Evolutionary conservation across 2,113 vertebrate species (phyloP).

Genomic region (Otis tarda): DNA sequence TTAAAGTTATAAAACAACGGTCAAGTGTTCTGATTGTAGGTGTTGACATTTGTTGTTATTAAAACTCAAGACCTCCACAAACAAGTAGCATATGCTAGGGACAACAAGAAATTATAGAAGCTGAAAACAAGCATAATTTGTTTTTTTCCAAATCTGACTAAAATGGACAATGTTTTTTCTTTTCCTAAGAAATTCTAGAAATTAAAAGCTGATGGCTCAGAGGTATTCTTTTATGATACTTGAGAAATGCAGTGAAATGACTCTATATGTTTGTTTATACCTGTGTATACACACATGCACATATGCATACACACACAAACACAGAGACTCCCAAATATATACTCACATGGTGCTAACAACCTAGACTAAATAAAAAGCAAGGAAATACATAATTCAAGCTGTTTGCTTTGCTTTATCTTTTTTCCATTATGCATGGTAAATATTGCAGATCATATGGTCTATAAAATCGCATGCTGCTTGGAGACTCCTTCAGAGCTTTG

Average conservation of each 20-base stretch:
- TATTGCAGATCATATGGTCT: conserved; percentile 65
- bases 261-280: conserved; percentile 20
- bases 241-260: background rate
- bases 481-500: conserved; percentile 33
- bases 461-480: conserved; percentile 43
- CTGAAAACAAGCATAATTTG: background rate
- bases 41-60: background rate
- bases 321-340: conserved; percentile 21
- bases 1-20: background rate
- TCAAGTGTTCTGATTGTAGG: background rate
- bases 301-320: background rate
- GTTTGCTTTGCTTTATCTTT: conserved; percentile 62
- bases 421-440: conserved; percentile 66
- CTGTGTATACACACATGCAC: background rate
- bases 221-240: background rate
- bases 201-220: background rate
- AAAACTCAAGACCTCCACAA: background rate
- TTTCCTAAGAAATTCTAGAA: background rate
- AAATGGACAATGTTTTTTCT: background rate
- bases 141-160: background rate
- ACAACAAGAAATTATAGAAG: background rate
- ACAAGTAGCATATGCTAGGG: background rate
- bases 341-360: conserved; percentile 39
- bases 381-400: conserved; percentile 59
- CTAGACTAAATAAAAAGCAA: conserved; percentile 58